A percentile compares a stretch with the other conserved stretches of the same genome.
Evolutionary conservation across 2,797 vertebrate species (phyloP).

Genomic region (Graptemys geographica): DNA sequence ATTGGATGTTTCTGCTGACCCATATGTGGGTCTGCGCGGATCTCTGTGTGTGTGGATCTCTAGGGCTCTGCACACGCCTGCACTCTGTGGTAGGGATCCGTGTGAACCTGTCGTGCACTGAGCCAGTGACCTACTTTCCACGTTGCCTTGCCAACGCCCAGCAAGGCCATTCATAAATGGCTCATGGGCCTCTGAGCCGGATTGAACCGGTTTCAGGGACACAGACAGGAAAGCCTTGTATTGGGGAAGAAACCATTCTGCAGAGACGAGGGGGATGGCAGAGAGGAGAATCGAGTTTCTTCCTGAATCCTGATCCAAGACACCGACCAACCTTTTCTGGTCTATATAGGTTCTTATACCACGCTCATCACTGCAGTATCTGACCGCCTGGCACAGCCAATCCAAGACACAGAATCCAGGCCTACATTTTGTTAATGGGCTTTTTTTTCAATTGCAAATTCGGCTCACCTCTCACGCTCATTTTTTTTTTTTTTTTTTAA

Average conservation of each 20-base stretch:
- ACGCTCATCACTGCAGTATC: neutral
- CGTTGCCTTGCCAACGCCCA: neutral
- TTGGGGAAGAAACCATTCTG: constrained; percentile 3
- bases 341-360: neutral
- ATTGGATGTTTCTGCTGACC: neutral
- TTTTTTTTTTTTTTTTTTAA: neutral
- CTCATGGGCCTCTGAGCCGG: neutral
- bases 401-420: neutral
- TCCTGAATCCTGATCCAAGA: neutral
- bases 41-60: no score
- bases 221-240: neutral
- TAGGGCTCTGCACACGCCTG: neutral
- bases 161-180: neutral
- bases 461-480: neutral
- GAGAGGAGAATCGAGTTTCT: neutral
- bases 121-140: neutral
- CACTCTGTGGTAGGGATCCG: no score
- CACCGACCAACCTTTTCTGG: neutral
- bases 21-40: neutral
- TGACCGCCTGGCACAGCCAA: neutral
- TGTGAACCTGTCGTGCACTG: neutral
- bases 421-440: neutral
- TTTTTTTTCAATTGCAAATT: neutral
- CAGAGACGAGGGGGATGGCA: neutral
- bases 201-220: neutral